phyloP scores from a whole-genome alignment of 92 coral and sea anemone genomes.

The Umimayanthus chanpuru region DNA sequence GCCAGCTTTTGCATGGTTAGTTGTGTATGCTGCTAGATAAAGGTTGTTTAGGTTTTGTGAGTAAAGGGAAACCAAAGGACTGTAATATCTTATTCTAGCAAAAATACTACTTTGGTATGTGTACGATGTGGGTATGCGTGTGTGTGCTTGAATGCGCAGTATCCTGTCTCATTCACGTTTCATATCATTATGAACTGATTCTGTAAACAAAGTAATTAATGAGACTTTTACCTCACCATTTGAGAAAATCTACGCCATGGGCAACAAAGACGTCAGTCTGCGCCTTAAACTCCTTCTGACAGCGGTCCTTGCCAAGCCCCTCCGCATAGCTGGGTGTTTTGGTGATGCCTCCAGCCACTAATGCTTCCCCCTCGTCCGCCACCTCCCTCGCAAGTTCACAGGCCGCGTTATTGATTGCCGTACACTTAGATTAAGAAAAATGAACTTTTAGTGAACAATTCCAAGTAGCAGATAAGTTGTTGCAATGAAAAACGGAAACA shows the following conservation, averaged over 20 bases:
- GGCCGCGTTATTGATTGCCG: slow-evolving; percentile 14
- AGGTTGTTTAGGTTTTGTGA: no score
- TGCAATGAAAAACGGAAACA: background rate
- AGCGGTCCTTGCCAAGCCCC: slow-evolving; percentile 14
- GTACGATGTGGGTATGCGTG: no score
- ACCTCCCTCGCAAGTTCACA: slow-evolving; percentile 30
- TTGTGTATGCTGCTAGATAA: no score
- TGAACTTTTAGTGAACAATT: no score
- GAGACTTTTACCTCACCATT: slow-evolving; percentile 8
- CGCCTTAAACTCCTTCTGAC: slow-evolving; percentile 15
- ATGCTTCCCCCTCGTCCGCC: slow-evolving; percentile 7
- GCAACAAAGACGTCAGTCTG: background rate
- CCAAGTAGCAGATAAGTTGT: background rate
- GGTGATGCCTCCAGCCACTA: slow-evolving; percentile 10
- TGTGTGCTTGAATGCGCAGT: no score
- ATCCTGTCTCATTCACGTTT: no score
- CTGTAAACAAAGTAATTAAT: background rate
- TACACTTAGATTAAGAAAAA: background rate
- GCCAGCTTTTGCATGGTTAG: no score
- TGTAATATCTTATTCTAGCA: no score
- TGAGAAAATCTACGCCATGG: slow-evolving; percentile 12
- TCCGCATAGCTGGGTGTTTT: background rate
- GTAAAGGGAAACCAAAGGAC: no score
- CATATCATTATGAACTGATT: no score
- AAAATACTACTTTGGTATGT: no score